Percentiles rank a stretch among this genome's conserved stretches.
Evolutionary conservation across 2,113 vertebrate genomes (phyloP).

Genomic region (Falco punctatus): DNA sequence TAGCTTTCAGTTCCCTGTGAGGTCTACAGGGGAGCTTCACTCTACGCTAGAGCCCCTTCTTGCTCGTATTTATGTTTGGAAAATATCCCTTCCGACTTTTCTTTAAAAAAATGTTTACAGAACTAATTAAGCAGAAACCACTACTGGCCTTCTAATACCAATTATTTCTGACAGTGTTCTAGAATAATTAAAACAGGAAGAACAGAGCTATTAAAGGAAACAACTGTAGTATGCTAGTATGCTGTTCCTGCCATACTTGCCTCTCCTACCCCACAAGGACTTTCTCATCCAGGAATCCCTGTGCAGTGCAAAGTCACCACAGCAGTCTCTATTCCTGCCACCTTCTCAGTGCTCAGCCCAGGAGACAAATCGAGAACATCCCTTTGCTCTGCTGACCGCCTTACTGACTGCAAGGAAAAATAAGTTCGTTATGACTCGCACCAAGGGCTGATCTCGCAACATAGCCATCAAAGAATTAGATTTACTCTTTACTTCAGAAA

Average conservation of each 20-base stretch:
- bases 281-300: background rate
- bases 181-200: background rate
- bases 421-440: fast-evolving
- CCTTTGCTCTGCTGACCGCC: background rate
- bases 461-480: background rate
- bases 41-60: background rate
- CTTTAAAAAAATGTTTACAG: background rate
- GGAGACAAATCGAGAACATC: fast-evolving
- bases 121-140: constrained; percentile 4
- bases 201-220: background rate
- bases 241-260: background rate
- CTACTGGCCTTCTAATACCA: constrained; percentile 1
- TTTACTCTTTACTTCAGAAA: background rate
- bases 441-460: background rate
- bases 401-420: background rate
- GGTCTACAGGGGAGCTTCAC: background rate
- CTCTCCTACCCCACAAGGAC: background rate
- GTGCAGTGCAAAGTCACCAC: background rate
- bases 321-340: background rate
- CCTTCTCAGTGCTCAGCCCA: fast-evolving
- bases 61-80: background rate
- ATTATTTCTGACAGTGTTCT: constrained; percentile 3
- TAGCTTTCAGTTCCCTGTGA: background rate
- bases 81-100: background rate
- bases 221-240: background rate